Percentiles rank a stretch among this genome's conserved stretches.
Evolutionary conservation across 2,113 vertebrate genomes (phyloP).

Genomic region (Rhinichthys klamathensis): DNA sequence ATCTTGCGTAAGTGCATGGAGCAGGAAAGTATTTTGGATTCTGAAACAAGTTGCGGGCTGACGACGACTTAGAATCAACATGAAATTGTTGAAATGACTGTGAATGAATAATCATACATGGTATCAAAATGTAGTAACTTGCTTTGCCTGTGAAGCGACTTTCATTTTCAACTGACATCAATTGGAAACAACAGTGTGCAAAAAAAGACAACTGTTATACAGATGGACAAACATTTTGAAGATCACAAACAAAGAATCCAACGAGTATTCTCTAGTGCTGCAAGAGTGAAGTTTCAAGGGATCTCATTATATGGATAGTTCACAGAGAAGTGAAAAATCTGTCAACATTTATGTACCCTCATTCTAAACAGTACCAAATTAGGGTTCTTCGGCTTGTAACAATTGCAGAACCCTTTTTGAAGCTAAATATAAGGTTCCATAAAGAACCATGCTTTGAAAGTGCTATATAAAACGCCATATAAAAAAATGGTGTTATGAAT

Average conservation of each 20-base stretch:
- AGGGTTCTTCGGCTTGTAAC: no score
- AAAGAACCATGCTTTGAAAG: no score
- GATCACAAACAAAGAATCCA: conserved; percentile 7
- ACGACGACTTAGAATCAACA: neutral
- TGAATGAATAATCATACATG: neutral
- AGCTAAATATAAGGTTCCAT: no score
- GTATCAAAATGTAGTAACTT: neutral
- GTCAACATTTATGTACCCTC: neutral
- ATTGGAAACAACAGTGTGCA: neutral
- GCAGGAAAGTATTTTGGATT: neutral
- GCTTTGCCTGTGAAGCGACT: neutral
- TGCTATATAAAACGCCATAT: no score
- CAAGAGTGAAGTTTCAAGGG: conserved; percentile 9
- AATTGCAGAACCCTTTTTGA: no score
- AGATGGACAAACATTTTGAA: conserved; percentile 18
- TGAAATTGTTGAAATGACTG: neutral
- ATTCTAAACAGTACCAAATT: no score
- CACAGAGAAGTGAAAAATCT: neutral
- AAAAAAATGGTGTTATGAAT: no score
- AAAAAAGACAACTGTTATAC: neutral
- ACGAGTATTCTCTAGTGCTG: neutral
- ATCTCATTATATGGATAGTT: conserved; percentile 15
- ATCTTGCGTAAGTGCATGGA: neutral
- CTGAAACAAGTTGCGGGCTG: neutral
- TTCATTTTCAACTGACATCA: neutral